Evolutionary conservation across 1,140 invertebrate genomes (phyloP), one percentile per base, ranked within the genome.

Genomic region (Drosophila willistoni): DNA sequence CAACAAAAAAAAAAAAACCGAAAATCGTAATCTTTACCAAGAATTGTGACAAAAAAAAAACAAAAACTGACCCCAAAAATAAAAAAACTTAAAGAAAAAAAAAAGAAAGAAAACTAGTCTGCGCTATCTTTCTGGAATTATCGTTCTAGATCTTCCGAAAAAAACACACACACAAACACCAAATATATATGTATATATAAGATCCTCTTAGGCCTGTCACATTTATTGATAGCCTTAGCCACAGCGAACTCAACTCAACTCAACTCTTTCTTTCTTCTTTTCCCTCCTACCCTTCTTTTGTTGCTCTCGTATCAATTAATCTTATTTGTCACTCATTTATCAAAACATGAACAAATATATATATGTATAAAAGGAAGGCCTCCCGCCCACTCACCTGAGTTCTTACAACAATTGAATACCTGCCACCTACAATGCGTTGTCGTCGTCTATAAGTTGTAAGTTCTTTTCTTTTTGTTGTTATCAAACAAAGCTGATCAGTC

Each of bases 401-500:
- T n/a, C 19, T 29, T 22, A 44, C 14, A 65, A 60, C 42, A 71
- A 80, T 80, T 74, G 69, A 79, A 61, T 67, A 68, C 68, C 66
- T 68, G 41, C 51, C 73, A 68, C 77, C 64, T 66, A 60, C 69
- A 63, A 57, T 2, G 59, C 17, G 36, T 39, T 13, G 36, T 39
- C 3, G 13, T 12, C 22, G 10, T 59, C 55, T 54, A 34, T 22
- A 22, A 51, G 44, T 51, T 51, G 44, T 51, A 22, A 51, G 44
- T 51, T 59, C 33, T 65, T 22, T 51, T 62, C 14, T 68, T 61
- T 25, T 66, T 66, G 69, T 66, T 86, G 79, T 87, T 87, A 87
- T 87, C 84, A 87, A 89, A 87, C 80, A 89, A 84, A 78, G 84
- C 80, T 84, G 84, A 87, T 87, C 84, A 87, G 84, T 83, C 83